phyloP scores from a whole-genome alignment of 2,888 invertebrate genomes.

The Hoplodrina blanda region DNA sequence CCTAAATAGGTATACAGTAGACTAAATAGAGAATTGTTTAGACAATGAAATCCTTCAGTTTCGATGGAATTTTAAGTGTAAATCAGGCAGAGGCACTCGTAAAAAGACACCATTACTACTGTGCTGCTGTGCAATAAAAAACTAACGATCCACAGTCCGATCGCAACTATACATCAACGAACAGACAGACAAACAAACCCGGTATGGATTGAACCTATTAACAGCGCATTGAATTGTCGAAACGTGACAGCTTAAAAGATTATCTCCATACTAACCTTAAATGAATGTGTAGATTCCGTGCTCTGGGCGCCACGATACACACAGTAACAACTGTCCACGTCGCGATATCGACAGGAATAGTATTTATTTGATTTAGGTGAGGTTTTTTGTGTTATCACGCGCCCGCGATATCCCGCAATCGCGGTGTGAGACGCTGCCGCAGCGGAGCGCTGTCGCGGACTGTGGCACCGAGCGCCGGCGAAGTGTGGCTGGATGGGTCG shows the following conservation, averaged over 20 bases:
- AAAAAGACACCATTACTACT: constrained; percentile 70
- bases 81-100: constrained; percentile 62
- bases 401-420: constrained; percentile 46
- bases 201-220: constrained; percentile 79
- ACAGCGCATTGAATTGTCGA: constrained; percentile 81
- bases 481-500: constrained; percentile 68
- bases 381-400: constrained; percentile 66
- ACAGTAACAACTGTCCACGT: constrained; percentile 47
- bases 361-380: constrained; percentile 54
- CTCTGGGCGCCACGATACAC: constrained; percentile 37
- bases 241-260: constrained; percentile 82
- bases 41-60: constrained; percentile 77
- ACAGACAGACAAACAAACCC: constrained; percentile 79
- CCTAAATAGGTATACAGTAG: constrained; percentile 58
- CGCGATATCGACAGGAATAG: constrained; percentile 44
- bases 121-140: constrained; percentile 73
- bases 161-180: constrained; percentile 67
- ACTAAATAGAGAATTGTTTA: constrained; percentile 72
- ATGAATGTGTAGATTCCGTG: constrained; percentile 56
- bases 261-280: constrained; percentile 78
- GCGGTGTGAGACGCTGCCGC: constrained; percentile 66
- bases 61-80: constrained; percentile 73
- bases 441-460: constrained; percentile 80
- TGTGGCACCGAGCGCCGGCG: constrained; percentile 74
- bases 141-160: constrained; percentile 70